Base-by-base conservation (phyloP, 2,113 vertebrate genomes). In the Papio anubis region DNA sequence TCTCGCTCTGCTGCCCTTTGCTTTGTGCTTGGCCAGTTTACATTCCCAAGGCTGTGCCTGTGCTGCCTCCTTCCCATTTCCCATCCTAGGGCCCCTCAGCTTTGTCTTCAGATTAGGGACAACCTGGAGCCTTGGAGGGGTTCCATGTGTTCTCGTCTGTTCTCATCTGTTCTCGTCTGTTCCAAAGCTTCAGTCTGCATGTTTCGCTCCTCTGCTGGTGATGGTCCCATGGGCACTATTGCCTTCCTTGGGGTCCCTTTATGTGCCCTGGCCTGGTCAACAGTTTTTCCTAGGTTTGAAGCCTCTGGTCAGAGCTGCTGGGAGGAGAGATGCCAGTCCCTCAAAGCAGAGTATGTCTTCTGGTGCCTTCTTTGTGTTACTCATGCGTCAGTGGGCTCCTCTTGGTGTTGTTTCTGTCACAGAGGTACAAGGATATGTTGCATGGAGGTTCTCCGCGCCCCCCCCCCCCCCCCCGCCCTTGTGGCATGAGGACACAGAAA, bases 391-490 rank as follows among this genome's bases (percentile, higher is more conserved):
- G 8, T 50, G 55, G 27, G 35, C n/a, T 64, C 38, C 27, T 81
- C 27, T 25, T 40, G 18, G 20, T 59, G 5, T 50, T 52, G 27
- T 81, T 70, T 76, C 78, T 70, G 23, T 78, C 35, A 16, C 30
- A 82, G 68, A 68, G 82, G 40, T 76, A 27, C 27, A 30, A 64
- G 27, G 27, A 64, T 38, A 21, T 23, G 18, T 10, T 59, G 48
- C 52, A 23, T 10, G 50, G 38, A 90, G 14, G 23, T 48, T 48
- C 6, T 82, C 73, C 1, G 18, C 64, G 75, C n/a, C 38, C 38
- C 38, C 38, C 38, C 30, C 8, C 5, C 30, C 30, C 0, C 9
- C 30, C 0, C 9, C 18, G 11, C 38, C 76, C 43, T 17, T 9
- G 8, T 73, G 32, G 61, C 50, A 17, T 23, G 40, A 57, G 30